phyloP scores from a whole-genome alignment of 2,888 invertebrate species.

The Prionchulus punctatus region DNA sequence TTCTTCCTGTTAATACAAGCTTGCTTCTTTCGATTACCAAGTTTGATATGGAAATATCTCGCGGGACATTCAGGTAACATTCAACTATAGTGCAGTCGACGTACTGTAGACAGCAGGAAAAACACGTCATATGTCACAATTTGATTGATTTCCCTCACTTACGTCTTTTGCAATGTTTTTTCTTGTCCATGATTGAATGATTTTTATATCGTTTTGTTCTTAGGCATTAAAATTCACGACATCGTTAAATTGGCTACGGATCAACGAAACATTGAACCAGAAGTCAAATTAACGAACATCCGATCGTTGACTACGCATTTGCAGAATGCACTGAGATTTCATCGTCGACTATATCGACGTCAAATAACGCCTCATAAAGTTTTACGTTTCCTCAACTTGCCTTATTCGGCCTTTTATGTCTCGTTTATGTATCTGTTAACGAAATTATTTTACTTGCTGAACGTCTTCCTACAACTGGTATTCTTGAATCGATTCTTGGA shows the following conservation, averaged over 20 bases:
- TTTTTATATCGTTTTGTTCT: too few species aligned
- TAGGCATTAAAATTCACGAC: conserved; percentile 27
- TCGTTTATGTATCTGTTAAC: conserved; percentile 26
- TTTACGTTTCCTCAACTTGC: conserved; percentile 26
- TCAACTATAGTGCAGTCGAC: too few species aligned
- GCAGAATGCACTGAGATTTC: conserved; percentile 30
- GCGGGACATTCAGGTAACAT: conserved; percentile 24
- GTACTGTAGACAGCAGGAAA: too few species aligned
- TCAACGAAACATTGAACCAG: conserved; percentile 31
- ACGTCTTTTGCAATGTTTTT: too few species aligned
- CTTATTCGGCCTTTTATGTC: conserved; percentile 29
- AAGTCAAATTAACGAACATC: conserved; percentile 26
- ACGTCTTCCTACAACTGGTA: conserved; percentile 24
- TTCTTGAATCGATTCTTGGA: conserved; percentile 26
- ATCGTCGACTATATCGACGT: conserved; percentile 19
- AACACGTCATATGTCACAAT: too few species aligned
- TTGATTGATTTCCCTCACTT: too few species aligned
- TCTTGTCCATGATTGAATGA: too few species aligned
- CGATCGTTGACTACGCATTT: conserved; percentile 25
- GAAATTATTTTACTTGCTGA: conserved; percentile 27
- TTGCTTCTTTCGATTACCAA: conserved; percentile 28
- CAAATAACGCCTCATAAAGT: conserved; percentile 21
- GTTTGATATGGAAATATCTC: conserved; percentile 27
- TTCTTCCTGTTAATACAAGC: conserved; percentile 29
- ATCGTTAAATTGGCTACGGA: conserved; percentile 27